Evolutionary conservation across 1,140 invertebrate genomes (phyloP), one percentile per base, ranked within the genome.

Genomic region (Drosophila kanapiae): DNA sequence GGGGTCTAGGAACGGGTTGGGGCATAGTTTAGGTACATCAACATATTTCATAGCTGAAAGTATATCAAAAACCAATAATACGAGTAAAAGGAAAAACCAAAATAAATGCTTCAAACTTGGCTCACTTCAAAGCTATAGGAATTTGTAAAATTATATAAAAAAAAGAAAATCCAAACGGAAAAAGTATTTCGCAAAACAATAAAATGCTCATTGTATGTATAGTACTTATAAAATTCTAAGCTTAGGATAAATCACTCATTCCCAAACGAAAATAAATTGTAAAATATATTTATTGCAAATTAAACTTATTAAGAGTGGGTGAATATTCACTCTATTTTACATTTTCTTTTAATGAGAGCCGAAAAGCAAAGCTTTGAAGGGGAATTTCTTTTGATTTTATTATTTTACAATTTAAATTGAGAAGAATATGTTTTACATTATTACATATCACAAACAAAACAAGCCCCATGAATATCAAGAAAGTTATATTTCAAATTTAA

Each of bases 161-260:
- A 31, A 71, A 57, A 11, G 23, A 9, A 40, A 54, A 62, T 47
- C 3, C 18, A 48, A 58, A 60, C 27, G 14, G 43, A 49, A 62
- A 31, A 40, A 35, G 53, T 76, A 59, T 54, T 75, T 80, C 64
- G 80, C 69, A 51, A 63, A 49, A 65, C 60, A 80, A 83, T 68
- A 71, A 86, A 80, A 80, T 87, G 83, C 80, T 87, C 80, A 87
- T 74, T 83, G 49, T 77, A 83, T 87, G 84, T 88, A 88, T 47
- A 83, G 82, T 68, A 78, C 38, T 59, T 59, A 59, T 37, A n/a
- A 60, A 71, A 51, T 43, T 59, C 6, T 54, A 53, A 58, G 38
- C 40, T 33, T 81, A 78, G 85, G 69, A 9, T 38, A 60, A 51
- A 23, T 18, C 13, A 42, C 2, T 31, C 42, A 53, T 13, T 16